Conservation (phyloP, 2,113 vertebrate genomes). For the Python bivittatus region DNA sequence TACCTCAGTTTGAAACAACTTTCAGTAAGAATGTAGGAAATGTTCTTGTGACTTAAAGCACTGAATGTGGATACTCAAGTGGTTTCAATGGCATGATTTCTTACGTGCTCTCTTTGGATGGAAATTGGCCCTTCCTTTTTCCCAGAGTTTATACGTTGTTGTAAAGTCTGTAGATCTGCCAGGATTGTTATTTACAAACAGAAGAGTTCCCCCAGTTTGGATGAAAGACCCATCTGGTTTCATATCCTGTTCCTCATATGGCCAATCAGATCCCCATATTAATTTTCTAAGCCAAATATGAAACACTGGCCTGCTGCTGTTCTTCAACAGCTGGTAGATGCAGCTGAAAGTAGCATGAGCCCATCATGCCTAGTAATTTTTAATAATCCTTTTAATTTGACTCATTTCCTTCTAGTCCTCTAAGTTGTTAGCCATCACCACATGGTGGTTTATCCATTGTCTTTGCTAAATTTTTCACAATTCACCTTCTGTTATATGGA, state of each 20-base stretch:
- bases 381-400: neutral
- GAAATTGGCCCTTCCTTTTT: neutral
- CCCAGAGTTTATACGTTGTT: neutral
- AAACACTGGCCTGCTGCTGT: neutral
- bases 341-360: neutral
- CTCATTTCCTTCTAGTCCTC: neutral
- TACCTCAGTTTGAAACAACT: neutral
- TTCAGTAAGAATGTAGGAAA: neutral
- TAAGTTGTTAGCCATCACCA: neutral
- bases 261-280: neutral
- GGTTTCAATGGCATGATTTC: neutral
- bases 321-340: neutral
- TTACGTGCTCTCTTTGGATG: neutral
- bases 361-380: neutral
- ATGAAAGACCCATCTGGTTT: neutral
- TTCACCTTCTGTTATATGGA: neutral
- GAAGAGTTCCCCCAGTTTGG: neutral
- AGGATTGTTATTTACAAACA: neutral
- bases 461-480: neutral
- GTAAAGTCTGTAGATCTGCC: neutral
- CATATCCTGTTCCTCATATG: neutral
- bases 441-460: neutral
- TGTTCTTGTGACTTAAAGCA: neutral
- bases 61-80: neutral
- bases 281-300: neutral